phyloP scores from a whole-genome alignment of 2,888 invertebrate species.

The Dilophus febrilis region DNA sequence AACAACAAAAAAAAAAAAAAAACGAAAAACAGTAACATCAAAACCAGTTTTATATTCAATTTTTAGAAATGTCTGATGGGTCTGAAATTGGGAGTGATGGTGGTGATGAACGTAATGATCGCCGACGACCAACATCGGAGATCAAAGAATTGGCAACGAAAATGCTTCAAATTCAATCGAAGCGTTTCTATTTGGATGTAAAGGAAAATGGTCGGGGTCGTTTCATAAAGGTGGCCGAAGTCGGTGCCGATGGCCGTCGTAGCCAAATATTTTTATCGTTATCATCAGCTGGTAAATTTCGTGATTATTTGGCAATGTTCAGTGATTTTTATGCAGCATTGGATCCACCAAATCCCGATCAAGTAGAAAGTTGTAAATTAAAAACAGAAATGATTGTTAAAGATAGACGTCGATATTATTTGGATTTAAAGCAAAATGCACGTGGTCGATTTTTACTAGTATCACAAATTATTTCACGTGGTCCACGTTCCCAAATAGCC shows the following conservation, averaged over 20 bases:
- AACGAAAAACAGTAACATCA: too few relatives aligned
- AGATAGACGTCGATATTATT: slow-evolving; percentile 96
- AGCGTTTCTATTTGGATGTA: slow-evolving; percentile 97
- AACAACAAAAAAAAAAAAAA: too few relatives aligned
- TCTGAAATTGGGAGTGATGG: too few relatives aligned
- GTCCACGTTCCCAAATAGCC: slow-evolving; percentile 83
- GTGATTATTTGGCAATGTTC: slow-evolving; percentile 89
- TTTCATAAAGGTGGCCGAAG: slow-evolving; percentile 99
- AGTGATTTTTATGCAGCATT: slow-evolving; percentile 93
- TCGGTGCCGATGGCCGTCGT: slow-evolving; percentile 91
- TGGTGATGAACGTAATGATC: too few relatives aligned
- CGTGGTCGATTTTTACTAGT: slow-evolving; percentile 95
- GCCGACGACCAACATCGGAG: too few relatives aligned
- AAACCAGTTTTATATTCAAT: too few relatives aligned
- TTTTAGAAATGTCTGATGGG: too few relatives aligned
- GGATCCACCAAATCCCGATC: slow-evolving; percentile 92
- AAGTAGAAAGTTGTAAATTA: slow-evolving; percentile 91
- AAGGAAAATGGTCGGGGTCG: slow-evolving; percentile 97
- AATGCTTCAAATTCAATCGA: slow-evolving; percentile 96
- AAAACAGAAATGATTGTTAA: slow-evolving; percentile 99
- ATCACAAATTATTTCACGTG: slow-evolving; percentile 90
- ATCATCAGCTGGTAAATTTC: slow-evolving; percentile 93
- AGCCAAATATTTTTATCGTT: slow-evolving; percentile 93
- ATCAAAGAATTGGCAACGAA: slow-evolving; percentile 96
- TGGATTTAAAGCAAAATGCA: slow-evolving; percentile 96